Conservation (phyloP, 1,140 invertebrate species). For the Lasioglossum baleicum region DNA sequence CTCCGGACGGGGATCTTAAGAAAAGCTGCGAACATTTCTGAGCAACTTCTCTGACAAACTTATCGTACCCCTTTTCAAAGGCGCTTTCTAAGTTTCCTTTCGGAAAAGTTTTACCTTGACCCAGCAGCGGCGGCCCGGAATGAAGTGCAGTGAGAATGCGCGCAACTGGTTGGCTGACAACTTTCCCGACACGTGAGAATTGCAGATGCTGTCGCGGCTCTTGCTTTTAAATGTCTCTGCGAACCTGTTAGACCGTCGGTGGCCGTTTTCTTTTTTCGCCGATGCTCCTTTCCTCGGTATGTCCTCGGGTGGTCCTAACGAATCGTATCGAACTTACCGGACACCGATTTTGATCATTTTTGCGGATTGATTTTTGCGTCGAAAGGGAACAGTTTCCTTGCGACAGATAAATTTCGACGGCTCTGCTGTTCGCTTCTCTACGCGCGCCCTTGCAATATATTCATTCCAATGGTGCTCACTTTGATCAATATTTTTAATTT, state of each 20-base stretch:
- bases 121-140: constrained; percentile 19
- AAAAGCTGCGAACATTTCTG: constrained; percentile 55
- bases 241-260: constrained; percentile 29
- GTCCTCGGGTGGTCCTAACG: not conserved
- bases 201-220: constrained; percentile 43
- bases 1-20: constrained; percentile 41
- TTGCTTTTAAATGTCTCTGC: constrained; percentile 44
- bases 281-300: not conserved
- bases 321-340: not conserved
- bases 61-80: constrained; percentile 16
- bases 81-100: constrained; percentile 38
- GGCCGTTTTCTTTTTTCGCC: constrained; percentile 20
- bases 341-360: not conserved
- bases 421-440: no score
- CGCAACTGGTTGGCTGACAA: constrained; percentile 54
- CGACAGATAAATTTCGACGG: no score
- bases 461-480: no score
- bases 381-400: no score
- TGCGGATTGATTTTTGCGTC: not conserved
- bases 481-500: no score
- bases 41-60: constrained; percentile 47
- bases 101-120: constrained; percentile 53
- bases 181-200: constrained; percentile 55
- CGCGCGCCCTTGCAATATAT: no score
- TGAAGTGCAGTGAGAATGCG: constrained; percentile 52